Evolutionary conservation across 2,113 vertebrate genomes (phyloP).

Genomic region (Galeopterus variegatus): DNA sequence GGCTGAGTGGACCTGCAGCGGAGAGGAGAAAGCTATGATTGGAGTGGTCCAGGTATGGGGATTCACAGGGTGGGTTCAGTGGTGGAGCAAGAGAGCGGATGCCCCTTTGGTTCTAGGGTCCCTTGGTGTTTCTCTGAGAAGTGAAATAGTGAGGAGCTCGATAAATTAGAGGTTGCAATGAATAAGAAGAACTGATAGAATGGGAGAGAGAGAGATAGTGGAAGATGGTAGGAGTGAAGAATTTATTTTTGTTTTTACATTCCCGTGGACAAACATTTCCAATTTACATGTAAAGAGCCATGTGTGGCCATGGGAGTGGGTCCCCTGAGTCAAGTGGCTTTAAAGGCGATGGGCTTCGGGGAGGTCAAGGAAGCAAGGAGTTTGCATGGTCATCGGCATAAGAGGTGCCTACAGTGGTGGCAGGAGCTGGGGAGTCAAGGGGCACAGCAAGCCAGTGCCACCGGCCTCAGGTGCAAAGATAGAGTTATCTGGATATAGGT

Average conservation of each 20-base stretch:
- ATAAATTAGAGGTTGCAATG: neutral
- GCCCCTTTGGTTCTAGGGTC: accelerated
- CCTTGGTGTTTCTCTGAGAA: neutral
- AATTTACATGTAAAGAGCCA: neutral
- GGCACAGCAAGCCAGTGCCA: accelerated
- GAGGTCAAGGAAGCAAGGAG: neutral
- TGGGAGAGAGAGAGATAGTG: neutral
- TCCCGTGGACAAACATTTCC: neutral
- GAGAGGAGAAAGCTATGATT: neutral
- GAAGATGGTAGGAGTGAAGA: neutral
- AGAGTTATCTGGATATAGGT: neutral
- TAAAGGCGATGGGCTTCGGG: neutral
- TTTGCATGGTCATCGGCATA: neutral
- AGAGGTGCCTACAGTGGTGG: neutral
- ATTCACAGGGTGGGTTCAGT: neutral
- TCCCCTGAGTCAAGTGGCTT: neutral
- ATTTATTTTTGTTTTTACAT: neutral
- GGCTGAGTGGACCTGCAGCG: neutral
- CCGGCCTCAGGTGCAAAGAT: neutral
- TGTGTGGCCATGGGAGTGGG: accelerated
- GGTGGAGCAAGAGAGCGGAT: neutral
- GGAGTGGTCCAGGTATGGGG: neutral
- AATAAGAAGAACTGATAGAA: neutral
- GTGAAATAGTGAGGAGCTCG: neutral
- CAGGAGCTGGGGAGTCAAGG: neutral